phyloP scores from a whole-genome alignment of 1,140 invertebrate species.

The Neodiprion virginianus region DNA sequence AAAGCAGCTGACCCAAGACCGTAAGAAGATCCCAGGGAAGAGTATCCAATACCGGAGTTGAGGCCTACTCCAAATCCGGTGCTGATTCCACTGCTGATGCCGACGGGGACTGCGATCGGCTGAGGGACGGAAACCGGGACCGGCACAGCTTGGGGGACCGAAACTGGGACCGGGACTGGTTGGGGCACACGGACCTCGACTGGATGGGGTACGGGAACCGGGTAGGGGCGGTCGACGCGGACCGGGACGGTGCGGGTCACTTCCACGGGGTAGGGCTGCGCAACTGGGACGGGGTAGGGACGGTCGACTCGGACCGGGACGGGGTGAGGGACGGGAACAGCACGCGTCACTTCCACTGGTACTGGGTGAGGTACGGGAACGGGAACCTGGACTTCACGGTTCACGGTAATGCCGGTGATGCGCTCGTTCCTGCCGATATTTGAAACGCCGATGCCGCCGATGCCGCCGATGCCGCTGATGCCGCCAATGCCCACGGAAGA shows the following conservation, averaged over 20 bases:
- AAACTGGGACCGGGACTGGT: slow-evolving; percentile 28
- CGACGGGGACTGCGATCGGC: slow-evolving; percentile 15
- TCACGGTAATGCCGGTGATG: slow-evolving; percentile 27
- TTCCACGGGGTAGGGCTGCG: slow-evolving; percentile 39
- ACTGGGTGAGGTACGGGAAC: slow-evolving; percentile 40
- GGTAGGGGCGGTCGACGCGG: slow-evolving; percentile 42
- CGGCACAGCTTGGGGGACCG: slow-evolving; percentile 33
- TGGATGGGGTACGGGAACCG: slow-evolving; percentile 37
- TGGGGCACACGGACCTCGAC: slow-evolving; percentile 24
- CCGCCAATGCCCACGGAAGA: not conserved
- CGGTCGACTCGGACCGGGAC: slow-evolving; percentile 41
- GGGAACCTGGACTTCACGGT: slow-evolving; percentile 39
- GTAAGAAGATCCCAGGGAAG: slow-evolving; percentile 8
- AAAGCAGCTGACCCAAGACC: not conserved
- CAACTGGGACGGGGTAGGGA: slow-evolving; percentile 40
- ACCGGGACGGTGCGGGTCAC: slow-evolving; percentile 41
- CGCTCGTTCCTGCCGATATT: slow-evolving; percentile 5
- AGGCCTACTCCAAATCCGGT: not conserved
- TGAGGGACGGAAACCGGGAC: slow-evolving; percentile 25
- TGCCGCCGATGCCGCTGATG: slow-evolving; percentile 23
- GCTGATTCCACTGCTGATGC: not conserved
- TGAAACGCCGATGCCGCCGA: slow-evolving; percentile 12
- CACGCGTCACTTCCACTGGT: slow-evolving; percentile 38
- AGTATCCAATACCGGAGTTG: not conserved
- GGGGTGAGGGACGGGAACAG: slow-evolving; percentile 37